phyloP scores from a whole-genome alignment of 2,888 invertebrate species.

The Lathronympha strigana region DNA sequence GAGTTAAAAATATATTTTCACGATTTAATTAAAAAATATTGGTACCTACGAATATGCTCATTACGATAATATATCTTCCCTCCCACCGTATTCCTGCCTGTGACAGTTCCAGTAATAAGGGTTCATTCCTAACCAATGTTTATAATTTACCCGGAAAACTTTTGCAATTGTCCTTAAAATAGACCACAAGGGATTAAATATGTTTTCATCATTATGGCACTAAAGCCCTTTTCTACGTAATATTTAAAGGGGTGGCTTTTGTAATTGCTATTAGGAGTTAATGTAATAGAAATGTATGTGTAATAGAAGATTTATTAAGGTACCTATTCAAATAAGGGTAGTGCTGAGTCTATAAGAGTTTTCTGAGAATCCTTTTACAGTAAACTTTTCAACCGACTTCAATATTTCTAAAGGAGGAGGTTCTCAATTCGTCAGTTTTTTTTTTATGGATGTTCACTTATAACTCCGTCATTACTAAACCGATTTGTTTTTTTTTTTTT shows the following conservation, averaged over 20 bases:
- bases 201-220: background rate
- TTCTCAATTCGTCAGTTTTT: too few relatives aligned
- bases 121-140: background rate
- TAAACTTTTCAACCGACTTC: too few relatives aligned
- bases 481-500: too few relatives aligned
- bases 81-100: constrained; percentile 20
- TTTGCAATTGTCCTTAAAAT: constrained; percentile 8
- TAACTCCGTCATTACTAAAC: too few relatives aligned
- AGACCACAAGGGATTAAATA: background rate
- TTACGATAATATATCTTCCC: constrained; percentile 1
- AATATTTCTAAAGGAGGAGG: too few relatives aligned
- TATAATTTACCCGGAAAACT: constrained; percentile 19
- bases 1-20: background rate
- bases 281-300: background rate
- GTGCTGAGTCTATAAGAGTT: too few relatives aligned
- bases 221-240: background rate
- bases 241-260: background rate
- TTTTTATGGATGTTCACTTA: too few relatives aligned
- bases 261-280: background rate
- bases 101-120: constrained; percentile 30
- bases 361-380: too few relatives aligned
- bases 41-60: background rate
- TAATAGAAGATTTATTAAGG: too few relatives aligned
- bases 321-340: too few relatives aligned
- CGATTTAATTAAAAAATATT: background rate